Conservation (phyloP, 2,113 vertebrate species). For the Rhizomys pruinosus region DNA sequence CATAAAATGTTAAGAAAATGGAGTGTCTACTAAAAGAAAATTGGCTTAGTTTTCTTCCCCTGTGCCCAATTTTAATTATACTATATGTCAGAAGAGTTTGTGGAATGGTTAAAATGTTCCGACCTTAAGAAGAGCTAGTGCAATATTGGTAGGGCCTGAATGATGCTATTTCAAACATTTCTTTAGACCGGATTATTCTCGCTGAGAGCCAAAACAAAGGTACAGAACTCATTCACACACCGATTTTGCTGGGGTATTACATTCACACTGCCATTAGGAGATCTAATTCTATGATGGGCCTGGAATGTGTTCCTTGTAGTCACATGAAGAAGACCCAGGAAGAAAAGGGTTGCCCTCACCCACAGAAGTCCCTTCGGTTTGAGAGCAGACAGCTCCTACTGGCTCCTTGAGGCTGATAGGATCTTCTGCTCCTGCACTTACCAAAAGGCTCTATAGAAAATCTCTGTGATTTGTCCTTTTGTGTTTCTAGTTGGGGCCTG, state of each 20-base stretch:
- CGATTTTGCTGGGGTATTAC: neutral
- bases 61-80: neutral
- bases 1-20: neutral
- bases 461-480: constrained; percentile 72
- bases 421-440: neutral
- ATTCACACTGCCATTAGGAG: neutral
- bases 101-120: neutral
- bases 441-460: constrained; percentile 62
- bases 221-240: neutral
- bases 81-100: neutral
- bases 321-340: neutral
- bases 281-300: constrained; percentile 58
- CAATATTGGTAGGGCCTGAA: neutral
- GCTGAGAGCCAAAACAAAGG: constrained; percentile 53
- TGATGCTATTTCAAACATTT: neutral
- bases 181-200: neutral
- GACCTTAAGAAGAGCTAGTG: neutral
- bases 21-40: neutral
- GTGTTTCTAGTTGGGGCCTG: constrained; percentile 81
- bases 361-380: constrained; percentile 37
- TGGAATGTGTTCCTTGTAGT: constrained; percentile 37
- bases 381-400: neutral
- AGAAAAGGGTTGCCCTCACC: constrained; percentile 4
- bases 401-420: neutral
- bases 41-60: neutral